phyloP scores from a whole-genome alignment of 2,888 invertebrate genomes.

The Sphaeridia pumilis region DNA sequence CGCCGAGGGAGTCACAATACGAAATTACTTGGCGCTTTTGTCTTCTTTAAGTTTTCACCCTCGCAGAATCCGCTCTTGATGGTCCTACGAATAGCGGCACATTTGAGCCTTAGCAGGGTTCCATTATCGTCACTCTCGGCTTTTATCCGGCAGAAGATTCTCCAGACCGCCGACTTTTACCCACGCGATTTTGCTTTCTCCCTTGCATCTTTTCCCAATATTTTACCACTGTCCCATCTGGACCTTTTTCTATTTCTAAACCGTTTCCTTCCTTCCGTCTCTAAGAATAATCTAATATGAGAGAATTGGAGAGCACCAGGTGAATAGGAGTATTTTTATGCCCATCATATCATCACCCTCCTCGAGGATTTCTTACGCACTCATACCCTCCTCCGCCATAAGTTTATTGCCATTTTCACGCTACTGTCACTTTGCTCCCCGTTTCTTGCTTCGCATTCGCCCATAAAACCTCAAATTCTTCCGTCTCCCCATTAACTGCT shows the following conservation, averaged over 20 bases:
- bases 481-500: background rate
- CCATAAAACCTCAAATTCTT: background rate
- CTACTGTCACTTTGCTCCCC: background rate
- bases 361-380: background rate
- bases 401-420: too few relatives aligned
- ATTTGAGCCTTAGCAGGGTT: background rate
- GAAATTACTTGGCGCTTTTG: constrained; percentile 9
- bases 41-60: background rate
- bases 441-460: background rate
- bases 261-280: too few relatives aligned
- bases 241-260: background rate
- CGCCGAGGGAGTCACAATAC: constrained; percentile 14
- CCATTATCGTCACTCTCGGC: too few relatives aligned
- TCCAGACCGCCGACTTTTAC: background rate
- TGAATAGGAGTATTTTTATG: background rate
- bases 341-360: background rate
- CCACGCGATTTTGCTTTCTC: background rate
- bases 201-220: background rate
- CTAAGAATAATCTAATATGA: background rate
- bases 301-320: background rate
- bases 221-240: background rate
- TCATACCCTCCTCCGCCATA: too few relatives aligned
- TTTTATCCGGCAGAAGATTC: background rate
- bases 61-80: background rate
- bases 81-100: background rate